phyloP scores from a whole-genome alignment of 2,113 vertebrate species.

The Anthoscopus minutus region DNA sequence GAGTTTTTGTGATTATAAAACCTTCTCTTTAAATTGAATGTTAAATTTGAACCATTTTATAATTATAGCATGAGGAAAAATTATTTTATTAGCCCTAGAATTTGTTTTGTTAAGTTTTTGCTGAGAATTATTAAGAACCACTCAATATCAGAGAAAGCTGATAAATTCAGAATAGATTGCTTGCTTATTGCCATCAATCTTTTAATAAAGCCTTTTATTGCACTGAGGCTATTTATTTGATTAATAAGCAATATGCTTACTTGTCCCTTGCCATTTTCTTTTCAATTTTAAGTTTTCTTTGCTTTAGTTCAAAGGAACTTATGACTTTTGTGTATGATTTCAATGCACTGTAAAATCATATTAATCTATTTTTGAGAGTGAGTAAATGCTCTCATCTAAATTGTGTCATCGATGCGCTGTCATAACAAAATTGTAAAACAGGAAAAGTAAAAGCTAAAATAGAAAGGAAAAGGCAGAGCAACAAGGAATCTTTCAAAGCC shows the following conservation, averaged over 20 bases:
- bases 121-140: background rate
- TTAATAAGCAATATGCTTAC: conserved; percentile 2
- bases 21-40: background rate
- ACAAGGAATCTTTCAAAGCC: background rate
- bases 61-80: background rate
- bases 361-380: background rate
- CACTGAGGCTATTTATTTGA: conserved; percentile 38
- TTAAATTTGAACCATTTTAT: background rate
- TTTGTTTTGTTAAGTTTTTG: background rate
- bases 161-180: background rate
- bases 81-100: background rate
- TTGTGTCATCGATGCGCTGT: background rate
- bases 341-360: background rate
- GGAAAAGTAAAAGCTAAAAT: background rate
- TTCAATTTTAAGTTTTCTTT: conserved; percentile 28
- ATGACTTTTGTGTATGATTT: background rate
- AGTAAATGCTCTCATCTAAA: background rate
- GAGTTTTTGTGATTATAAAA: background rate
- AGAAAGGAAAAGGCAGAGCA: background rate
- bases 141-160: background rate
- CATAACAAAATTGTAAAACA: background rate
- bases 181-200: conserved; percentile 7
- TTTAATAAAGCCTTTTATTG: conserved; percentile 55
- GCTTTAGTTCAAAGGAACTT: conserved; percentile 21
- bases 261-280: conserved; percentile 1